phyloP scores from a whole-genome alignment of 1,140 invertebrate genomes.

The Halyomorpha halys region DNA sequence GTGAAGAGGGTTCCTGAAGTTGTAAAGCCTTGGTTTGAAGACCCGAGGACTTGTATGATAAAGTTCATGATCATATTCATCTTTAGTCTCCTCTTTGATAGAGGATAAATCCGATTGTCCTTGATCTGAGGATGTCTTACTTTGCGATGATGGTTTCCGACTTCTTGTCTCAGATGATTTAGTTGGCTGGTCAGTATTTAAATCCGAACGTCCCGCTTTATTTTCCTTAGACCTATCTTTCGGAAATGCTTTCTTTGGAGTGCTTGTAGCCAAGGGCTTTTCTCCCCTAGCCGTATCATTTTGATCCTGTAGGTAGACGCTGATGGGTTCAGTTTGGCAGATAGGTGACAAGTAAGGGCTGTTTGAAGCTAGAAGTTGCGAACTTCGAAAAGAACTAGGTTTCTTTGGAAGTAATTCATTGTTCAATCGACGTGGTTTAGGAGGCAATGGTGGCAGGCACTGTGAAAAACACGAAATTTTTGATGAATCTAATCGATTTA shows the following conservation, averaged over 20 bases:
- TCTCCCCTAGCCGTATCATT: not conserved
- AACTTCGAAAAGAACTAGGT: too few species aligned
- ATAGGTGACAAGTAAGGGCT: too few species aligned
- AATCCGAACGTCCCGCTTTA: not conserved
- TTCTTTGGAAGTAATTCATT: too few species aligned
- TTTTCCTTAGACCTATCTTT: not conserved
- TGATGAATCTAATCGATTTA: too few species aligned
- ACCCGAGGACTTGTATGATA: not conserved
- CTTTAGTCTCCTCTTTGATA: not conserved
- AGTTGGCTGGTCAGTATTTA: not conserved
- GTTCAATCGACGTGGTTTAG: too few species aligned
- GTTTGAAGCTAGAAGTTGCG: too few species aligned
- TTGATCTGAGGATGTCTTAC: not conserved
- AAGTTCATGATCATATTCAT: not conserved
- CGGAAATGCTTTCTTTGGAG: not conserved
- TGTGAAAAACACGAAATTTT: too few species aligned
- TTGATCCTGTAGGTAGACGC: too few species aligned
- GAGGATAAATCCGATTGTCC: too few species aligned
- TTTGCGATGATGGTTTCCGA: not conserved
- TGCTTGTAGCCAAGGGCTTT: not conserved
- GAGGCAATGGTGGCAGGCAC: too few species aligned
- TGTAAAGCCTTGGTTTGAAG: slow-evolving; percentile 16
- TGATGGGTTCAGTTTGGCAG: too few species aligned
- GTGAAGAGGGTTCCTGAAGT: slow-evolving; percentile 1
- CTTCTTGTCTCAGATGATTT: not conserved